Base-by-base conservation (phyloP, 2,797 vertebrate species). In the Anas georgica region DNA sequence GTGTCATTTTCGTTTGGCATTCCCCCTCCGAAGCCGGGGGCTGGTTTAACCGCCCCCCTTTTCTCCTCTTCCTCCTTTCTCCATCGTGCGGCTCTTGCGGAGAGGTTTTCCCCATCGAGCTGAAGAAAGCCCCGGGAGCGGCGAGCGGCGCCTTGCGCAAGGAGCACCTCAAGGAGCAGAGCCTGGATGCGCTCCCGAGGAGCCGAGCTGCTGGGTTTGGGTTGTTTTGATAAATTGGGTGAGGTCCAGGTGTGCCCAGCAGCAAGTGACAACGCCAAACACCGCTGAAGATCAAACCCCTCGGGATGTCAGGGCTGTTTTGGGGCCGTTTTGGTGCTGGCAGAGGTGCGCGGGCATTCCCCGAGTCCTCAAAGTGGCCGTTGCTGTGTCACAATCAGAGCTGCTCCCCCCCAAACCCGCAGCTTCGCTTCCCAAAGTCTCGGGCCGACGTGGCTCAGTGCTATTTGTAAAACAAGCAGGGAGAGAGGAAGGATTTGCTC, bases 41-140 rank as follows among this genome's bases (percentile, higher is more conserved):
- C 55, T 86, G 93, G 92, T 85, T 91, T 88, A 96, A 96, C 90
- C 0, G 76, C 33, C 91, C 10, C 33, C 91, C 20, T 37, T 45
- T 4, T 33, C 76, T 35, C 43, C 43, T 43, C 91, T 80, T 88
- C 93, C 88, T 67, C 9, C 1, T 96, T 95, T 92, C 95, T 70
- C 91, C 94, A 93, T 78, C 83, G 0, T 20, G 80, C 6, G 80
- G 94, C 80, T 91, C 88, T 56, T n/a, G 91, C 6, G 69, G 88
- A 55, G 52, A n/a, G 48, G 54, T 96, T 87, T 91, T 96, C 86
- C 73, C 37, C 64, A 89, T 28, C 17, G 12, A 31, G 82, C 66
- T 72, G 91, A 77, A 81, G 92, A 86, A 91, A 78, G 83, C 79
- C 17, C 69, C 80, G 9, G 5, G 41, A 39, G 64, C 29, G 14